A percentile compares a stretch with the other conserved stretches of the same genome.
These are phyloP conservation scores for Mamestra configurata DNA, from an alignment of 1,140 invertebrate species.

Conservation along the genomic window DNA sequence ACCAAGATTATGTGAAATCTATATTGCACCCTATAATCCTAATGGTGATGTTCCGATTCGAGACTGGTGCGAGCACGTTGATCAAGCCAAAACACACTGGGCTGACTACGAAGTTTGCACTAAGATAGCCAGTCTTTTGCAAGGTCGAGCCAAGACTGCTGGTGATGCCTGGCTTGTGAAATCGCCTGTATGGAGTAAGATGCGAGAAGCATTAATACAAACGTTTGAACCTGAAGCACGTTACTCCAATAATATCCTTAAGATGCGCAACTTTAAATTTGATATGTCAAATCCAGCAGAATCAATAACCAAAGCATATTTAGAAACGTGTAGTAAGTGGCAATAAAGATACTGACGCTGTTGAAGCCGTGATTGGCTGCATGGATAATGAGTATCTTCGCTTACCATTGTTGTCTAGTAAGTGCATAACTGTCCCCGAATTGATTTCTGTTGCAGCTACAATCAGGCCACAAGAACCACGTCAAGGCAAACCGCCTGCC, in stretches of 20 bases:
- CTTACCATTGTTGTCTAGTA: background rate
- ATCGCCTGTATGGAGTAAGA: background rate
- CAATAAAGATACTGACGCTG: background rate
- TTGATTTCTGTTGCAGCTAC: conserved; percentile 15
- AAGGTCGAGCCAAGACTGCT: background rate
- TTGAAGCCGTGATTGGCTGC: background rate
- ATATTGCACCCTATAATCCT: background rate
- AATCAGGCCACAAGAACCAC: background rate
- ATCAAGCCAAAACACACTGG: background rate
- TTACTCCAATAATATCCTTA: background rate
- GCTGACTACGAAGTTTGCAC: background rate
- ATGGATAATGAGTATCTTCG: background rate
- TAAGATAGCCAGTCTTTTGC: background rate
- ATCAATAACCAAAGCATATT: background rate
- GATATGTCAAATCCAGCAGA: background rate
- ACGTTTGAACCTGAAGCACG: conserved; percentile 5
- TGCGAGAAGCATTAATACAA: conserved; percentile 1
- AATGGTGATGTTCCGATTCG: background rate
- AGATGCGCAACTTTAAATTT: background rate
- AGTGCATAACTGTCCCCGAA: background rate
- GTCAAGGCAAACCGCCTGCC: background rate
- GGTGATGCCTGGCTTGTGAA: background rate
- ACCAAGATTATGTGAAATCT: background rate
- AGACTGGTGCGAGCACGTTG: conserved; percentile 4
- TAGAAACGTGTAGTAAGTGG: background rate